A percentile compares a stretch with the other conserved stretches of the same genome.
Conservation (phyloP, 2,888 invertebrate species). For the Spicauda simplicius region DNA sequence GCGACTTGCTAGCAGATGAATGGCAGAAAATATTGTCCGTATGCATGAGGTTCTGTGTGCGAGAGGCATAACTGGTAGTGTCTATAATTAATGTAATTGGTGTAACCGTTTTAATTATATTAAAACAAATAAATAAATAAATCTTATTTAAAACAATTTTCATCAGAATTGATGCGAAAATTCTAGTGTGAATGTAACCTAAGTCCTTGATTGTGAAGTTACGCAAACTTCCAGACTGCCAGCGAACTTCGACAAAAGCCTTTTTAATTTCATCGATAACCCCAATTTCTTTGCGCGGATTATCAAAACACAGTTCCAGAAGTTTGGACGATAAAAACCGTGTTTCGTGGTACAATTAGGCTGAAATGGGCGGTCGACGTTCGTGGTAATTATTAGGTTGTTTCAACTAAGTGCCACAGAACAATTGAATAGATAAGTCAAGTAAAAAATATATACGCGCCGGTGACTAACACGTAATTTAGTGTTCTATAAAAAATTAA, state of each 20-base stretch:
- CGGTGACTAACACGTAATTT: too few species aligned
- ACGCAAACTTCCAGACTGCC: conserved; percentile 16
- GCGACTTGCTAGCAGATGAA: too few species aligned
- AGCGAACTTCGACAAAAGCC: conserved; percentile 16
- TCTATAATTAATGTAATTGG: too few species aligned
- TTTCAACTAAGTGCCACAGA: not conserved
- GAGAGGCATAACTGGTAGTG: too few species aligned
- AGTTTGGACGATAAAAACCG: conserved; percentile 25
- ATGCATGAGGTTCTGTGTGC: too few species aligned
- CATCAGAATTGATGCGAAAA: not conserved
- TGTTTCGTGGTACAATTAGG: conserved; percentile 20
- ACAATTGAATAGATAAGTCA: not conserved
- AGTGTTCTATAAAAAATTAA: not conserved
- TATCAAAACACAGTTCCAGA: conserved; percentile 26
- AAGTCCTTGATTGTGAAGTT: conserved; percentile 14
- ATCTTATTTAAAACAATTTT: not conserved
- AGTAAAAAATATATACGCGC: not conserved
- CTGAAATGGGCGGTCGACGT: not conserved
- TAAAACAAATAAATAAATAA: too few species aligned
- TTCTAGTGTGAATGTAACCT: not conserved
- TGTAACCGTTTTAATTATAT: too few species aligned
- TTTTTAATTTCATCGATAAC: conserved; percentile 27
- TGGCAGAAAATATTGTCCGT: too few species aligned
- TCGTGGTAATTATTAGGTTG: not conserved
- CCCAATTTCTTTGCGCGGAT: conserved; percentile 25